A percentile compares a stretch with the other conserved stretches of the same genome.
These are phyloP conservation scores for Malacosoma neustria DNA, from an alignment of 2,888 invertebrate genomes.

Conservation along the genomic window DNA sequence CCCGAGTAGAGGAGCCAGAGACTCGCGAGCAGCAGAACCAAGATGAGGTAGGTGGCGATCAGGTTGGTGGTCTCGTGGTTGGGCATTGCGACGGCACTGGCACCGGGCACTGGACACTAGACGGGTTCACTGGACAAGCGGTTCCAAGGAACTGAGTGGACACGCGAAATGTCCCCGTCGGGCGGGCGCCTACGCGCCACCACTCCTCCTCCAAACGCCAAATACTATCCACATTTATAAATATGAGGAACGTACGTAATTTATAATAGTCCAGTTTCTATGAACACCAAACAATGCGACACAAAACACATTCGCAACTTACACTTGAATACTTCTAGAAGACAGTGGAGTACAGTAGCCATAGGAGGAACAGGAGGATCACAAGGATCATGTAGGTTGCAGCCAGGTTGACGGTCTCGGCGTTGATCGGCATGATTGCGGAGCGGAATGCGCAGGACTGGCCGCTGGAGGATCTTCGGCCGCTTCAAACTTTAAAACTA, in stretches of 20 bases:
- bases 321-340: slow-evolving; percentile 30
- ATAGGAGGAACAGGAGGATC: slow-evolving; percentile 77
- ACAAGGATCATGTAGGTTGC: slow-evolving; percentile 83
- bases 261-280: slow-evolving; percentile 33
- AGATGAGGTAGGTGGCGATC: slow-evolving; percentile 80
- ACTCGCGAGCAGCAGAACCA: slow-evolving; percentile 78
- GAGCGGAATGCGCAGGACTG: slow-evolving; percentile 38
- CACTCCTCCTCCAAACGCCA: slow-evolving; percentile 35
- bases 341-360: slow-evolving; percentile 79
- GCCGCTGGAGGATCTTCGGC: slow-evolving; percentile 30
- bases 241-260: slow-evolving; percentile 27
- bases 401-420: slow-evolving; percentile 79
- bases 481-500: slow-evolving; percentile 21
- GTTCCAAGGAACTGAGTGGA: slow-evolving; percentile 48
- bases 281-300: slow-evolving; percentile 7
- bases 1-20: slow-evolving; percentile 82
- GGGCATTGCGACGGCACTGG: slow-evolving; percentile 42
- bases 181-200: slow-evolving; percentile 32
- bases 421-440: slow-evolving; percentile 66
- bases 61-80: slow-evolving; percentile 79
- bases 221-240: slow-evolving; percentile 46
- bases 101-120: slow-evolving; percentile 47
- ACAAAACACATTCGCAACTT: slow-evolving; percentile 11
- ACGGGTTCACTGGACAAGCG: slow-evolving; percentile 51
- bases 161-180: slow-evolving; percentile 27